These are phyloP conservation scores for Ricordea florida DNA, from an alignment of 92 coral and sea anemone species.

Conservation along the genomic window DNA sequence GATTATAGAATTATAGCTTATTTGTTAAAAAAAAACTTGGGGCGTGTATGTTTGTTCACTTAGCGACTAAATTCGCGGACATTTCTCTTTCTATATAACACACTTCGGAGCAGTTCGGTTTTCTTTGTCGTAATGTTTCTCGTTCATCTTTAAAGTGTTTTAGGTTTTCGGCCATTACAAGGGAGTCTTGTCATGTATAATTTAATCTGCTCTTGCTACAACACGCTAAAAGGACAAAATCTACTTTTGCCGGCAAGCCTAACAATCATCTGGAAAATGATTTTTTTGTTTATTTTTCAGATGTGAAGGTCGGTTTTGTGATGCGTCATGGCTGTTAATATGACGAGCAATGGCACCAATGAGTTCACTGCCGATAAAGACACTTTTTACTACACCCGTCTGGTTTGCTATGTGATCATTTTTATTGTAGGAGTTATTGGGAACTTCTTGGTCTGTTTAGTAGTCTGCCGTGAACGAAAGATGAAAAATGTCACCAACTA, in stretches of 20 bases:
- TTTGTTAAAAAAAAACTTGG: no score
- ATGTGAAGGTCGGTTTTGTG: conserved; percentile 3
- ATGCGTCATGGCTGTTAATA: not conserved
- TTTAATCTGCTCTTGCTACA: conserved; percentile 1
- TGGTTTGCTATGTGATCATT: conserved; percentile 81
- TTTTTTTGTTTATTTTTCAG: not conserved
- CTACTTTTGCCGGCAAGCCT: not conserved
- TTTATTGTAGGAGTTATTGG: conserved; percentile 95
- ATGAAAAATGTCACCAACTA: conserved; percentile 97
- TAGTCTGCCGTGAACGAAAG: conserved; percentile 90
- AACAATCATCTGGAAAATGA: not conserved
- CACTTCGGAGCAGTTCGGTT: no score
- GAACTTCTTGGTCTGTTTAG: conserved; percentile 85
- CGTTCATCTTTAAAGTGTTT: no score
- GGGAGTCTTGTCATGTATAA: conserved; percentile 8
- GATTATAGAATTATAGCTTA: no score
- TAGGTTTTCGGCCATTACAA: no score
- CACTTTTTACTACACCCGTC: conserved; percentile 54
- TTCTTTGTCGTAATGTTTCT: no score
- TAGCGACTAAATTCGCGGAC: no score
- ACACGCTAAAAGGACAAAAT: not conserved
- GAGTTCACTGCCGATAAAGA: not conserved
- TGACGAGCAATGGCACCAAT: not conserved
- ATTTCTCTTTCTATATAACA: no score
- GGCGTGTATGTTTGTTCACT: no score